Percentiles rank a stretch among this genome's conserved stretches.
phyloP scores from a whole-genome alignment of 2,797 vertebrate species.

The Parambassis ranga region DNA sequence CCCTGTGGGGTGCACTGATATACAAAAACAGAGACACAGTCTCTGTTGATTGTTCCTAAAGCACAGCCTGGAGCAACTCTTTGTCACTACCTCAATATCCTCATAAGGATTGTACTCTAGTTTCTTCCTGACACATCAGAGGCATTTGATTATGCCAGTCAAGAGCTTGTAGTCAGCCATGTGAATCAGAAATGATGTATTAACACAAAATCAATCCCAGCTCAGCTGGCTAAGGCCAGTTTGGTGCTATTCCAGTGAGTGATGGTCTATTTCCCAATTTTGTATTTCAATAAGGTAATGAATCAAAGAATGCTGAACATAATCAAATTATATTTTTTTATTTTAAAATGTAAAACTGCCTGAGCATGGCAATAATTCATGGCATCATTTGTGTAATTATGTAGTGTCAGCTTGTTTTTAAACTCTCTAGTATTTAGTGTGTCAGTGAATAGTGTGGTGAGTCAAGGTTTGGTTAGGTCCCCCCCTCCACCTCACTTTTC shows the following conservation, averaged over 20 bases:
- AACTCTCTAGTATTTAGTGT: too few species aligned
- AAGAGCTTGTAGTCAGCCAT: constrained; percentile 24
- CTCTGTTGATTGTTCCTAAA: constrained; percentile 51
- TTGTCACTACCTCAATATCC: constrained; percentile 28
- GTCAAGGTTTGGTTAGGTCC: too few species aligned
- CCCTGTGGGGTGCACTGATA: constrained; percentile 35
- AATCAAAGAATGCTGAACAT: neutral
- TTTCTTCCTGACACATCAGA: constrained; percentile 45
- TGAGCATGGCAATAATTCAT: neutral
- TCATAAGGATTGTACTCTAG: constrained; percentile 15
- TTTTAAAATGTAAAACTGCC: neutral
- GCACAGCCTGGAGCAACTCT: constrained; percentile 40
- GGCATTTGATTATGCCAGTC: constrained; percentile 33
- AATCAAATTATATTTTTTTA: neutral
- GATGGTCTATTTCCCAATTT: neutral
- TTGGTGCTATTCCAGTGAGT: constrained; percentile 9
- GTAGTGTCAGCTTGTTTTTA: too few species aligned
- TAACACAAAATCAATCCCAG: constrained; percentile 17
- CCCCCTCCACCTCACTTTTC: too few species aligned
- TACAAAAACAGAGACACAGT: constrained; percentile 29
- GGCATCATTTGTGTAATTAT: neutral
- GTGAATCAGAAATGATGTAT: constrained; percentile 39
- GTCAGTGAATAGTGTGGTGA: too few species aligned
- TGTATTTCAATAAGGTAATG: constrained; percentile 16
- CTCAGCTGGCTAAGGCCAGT: constrained; percentile 4